Evolutionary conservation across 2,888 invertebrate genomes (phyloP), one percentile per base, ranked within the genome.

Genomic region (Oscheius sp.): DNA sequence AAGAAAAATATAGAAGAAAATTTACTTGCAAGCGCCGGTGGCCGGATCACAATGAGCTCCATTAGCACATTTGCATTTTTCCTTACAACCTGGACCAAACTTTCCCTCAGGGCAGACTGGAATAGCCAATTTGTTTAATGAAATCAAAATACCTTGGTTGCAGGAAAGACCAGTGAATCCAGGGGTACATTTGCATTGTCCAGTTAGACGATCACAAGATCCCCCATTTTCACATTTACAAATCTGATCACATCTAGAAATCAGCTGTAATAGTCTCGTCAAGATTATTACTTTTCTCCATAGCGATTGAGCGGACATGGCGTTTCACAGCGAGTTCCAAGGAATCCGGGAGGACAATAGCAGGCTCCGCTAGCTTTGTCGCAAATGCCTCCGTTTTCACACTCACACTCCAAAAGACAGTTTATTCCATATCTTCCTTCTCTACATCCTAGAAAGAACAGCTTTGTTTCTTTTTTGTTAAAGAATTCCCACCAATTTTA

Each of bases 271-370:
- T 3, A 3, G 65, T n/a, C n/a, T n/a, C n/a, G n/a, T n/a, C n/a
- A 8, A 25, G 23, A 4, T 4, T 3, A 20, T 31, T 46, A 82
- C 82, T 75, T 77, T 45, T 79, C 75, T 25, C 85, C 85, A 61
- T 72, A 85, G 31, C 82, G 69, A 69, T 81, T 74, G 10, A 68
- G 37, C 3, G 81, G 81, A 66, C 86, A 86, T 0, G 76, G 42
- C 3, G 84, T 82, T 75, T 89, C 88, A 80, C 89, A 89, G 0
- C 80, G 74, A 0, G 82, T 79, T 25, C 85, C 85, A 31, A 85
- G 76, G 65, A 80, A 84, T 3, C 81, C 82, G 0, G 81, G 75
- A 0, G 92, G 91, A 88, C 95, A 95, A 39, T 46, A 2, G 39
- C 95, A 95, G 0, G 86, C 86, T 0, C 89, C 89, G 23, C 87